Evolutionary conservation across 2,888 invertebrate genomes (phyloP), one percentile per base, ranked within the genome.

Genomic region (Graphium colonna): DNA sequence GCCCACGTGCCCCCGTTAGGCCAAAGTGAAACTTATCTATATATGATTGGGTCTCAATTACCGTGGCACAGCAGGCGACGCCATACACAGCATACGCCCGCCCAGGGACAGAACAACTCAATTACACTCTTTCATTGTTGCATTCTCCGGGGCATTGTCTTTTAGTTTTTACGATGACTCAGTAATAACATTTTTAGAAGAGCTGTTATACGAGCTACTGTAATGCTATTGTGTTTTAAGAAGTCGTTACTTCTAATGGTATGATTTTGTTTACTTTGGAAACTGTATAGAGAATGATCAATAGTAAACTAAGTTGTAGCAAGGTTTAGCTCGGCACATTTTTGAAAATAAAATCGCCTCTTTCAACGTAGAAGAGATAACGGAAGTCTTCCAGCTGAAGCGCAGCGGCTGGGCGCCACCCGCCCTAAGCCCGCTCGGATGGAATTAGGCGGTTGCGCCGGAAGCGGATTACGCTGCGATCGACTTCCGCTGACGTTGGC

Each of bases 101-200:
- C 15, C 39, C 39, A 26, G 36, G 13, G 12, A 36, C 1, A 21
- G 21, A 38, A 12, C 38, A 36, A 44, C 51, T 51, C 51, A 44
- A 50, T 43, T 50, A 43, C 43, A 40, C 15, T 16, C 43, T 9
- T 12, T 18, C 17, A 16, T 40, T 43, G 55, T 36, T n/a, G 33
- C 45, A 17, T 43, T 13, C 40, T 15, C 38, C 43, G 13, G 31
- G 51, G 31, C 21, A 21, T 46, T 36, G 38, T 46, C 45, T 33
- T 36, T 31, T 31, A 31, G 45, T 16, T 39, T 33, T 5, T 7
- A 33, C 2, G 10, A 33, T 33, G 33, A 33, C 26, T 26, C 26
- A 26, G 26, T 26, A 26, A 26, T 26, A 7, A 26, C 26, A 26
- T 26, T 26, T 26, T 26, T 26, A 26, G 7, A 3, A 7, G 4